phyloP scores from a whole-genome alignment of 2,113 vertebrate genomes.

The Xiphorhynchus elegans region DNA sequence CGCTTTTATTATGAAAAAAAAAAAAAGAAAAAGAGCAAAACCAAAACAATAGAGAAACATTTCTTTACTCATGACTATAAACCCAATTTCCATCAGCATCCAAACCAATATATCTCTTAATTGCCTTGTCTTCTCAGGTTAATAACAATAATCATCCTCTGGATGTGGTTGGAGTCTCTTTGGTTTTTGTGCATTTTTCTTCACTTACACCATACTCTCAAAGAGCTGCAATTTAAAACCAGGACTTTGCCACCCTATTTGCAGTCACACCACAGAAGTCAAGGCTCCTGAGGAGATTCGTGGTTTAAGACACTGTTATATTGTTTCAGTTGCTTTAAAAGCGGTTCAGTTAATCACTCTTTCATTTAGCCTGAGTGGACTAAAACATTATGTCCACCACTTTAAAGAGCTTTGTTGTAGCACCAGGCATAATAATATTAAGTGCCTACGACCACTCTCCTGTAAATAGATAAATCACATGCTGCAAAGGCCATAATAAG shows the following conservation, averaged over 20 bases:
- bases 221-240: background rate
- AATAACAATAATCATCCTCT: background rate
- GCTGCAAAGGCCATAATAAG: background rate
- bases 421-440: background rate
- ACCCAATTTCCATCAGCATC: background rate
- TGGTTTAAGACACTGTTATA: background rate
- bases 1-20: background rate
- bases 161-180: background rate
- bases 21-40: fast-evolving
- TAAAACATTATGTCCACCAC: background rate
- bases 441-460: background rate
- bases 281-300: background rate
- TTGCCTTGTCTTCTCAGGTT: background rate
- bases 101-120: background rate
- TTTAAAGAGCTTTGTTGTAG: background rate
- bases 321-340: background rate
- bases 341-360: background rate
- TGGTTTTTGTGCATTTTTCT: background rate
- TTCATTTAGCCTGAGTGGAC: background rate
- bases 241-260: background rate
- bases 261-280: background rate
- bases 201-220: background rate
- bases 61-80: background rate
- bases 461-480: background rate
- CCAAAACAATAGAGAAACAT: background rate